Percentiles rank a stretch among this genome's conserved stretches.
Evolutionary conservation across 2,113 vertebrate species (phyloP).

Genomic region (Psammodynastes pulverulentus): DNA sequence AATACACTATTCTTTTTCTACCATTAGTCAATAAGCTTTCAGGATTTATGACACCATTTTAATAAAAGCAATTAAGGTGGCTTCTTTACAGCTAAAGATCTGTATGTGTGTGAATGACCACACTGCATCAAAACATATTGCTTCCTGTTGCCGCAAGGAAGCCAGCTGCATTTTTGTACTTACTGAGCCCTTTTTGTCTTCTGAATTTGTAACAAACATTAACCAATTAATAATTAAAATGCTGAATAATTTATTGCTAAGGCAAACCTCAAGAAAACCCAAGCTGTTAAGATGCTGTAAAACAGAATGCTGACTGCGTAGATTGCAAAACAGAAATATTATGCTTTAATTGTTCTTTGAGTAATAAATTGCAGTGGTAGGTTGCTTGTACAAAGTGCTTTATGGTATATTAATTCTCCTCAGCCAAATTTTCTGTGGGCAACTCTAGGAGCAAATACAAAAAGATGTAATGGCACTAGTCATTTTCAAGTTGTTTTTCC

Average conservation of each 20-base stretch:
- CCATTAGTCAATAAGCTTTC: not conserved
- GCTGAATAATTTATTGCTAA: not conserved
- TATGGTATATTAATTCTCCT: not conserved
- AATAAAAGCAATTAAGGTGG: not conserved
- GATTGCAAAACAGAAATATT: not conserved
- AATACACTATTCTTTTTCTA: not conserved
- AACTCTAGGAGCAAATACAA: rapidly evolving
- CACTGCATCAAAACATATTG: not conserved
- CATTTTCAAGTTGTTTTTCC: not conserved
- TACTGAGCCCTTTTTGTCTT: conserved; percentile 1
- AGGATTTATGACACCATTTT: not conserved
- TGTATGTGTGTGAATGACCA: not conserved
- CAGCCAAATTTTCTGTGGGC: not conserved
- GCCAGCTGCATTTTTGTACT: not conserved
- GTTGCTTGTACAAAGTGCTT: not conserved
- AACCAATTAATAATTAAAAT: conserved; percentile 9
- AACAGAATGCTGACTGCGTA: not conserved
- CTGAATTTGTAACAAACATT: not conserved
- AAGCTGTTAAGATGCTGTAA: not conserved
- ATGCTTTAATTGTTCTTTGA: not conserved
- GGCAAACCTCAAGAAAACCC: rapidly evolving
- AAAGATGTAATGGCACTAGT: not conserved
- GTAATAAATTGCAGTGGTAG: not conserved
- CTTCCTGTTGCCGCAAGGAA: not conserved
- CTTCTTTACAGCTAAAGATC: not conserved